phyloP scores from a whole-genome alignment of 2,113 vertebrate genomes.

The Potamarius usumacintae region DNA sequence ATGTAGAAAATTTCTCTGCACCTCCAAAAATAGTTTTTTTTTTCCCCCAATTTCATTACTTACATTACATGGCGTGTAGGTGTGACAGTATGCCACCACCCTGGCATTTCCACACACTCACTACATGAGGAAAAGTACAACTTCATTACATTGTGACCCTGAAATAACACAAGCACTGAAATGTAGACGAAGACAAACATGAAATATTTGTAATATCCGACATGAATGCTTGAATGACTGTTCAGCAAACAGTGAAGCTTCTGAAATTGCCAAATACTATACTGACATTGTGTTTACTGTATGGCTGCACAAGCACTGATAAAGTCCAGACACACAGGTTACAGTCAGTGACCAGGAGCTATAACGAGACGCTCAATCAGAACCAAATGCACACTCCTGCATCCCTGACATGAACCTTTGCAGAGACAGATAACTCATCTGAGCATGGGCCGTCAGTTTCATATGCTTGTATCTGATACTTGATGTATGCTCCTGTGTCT shows the following conservation, averaged over 20 bases:
- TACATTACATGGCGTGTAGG: no score
- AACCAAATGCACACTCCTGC: background rate
- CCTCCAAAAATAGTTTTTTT: background rate
- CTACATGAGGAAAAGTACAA: background rate
- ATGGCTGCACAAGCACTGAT: conserved; percentile 2
- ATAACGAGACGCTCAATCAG: background rate
- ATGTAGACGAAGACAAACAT: background rate
- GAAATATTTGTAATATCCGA: background rate
- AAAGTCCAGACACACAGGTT: background rate
- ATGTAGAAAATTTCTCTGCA: background rate
- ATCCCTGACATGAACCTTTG: background rate
- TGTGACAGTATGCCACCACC: background rate
- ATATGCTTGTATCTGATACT: background rate
- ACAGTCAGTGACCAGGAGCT: conserved; percentile 1
- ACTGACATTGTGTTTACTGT: background rate
- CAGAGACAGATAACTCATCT: background rate
- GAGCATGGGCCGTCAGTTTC: background rate
- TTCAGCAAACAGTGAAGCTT: background rate
- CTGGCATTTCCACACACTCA: background rate
- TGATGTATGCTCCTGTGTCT: background rate
- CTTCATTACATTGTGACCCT: background rate
- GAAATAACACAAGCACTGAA: background rate
- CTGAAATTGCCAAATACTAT: background rate
- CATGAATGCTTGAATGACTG: background rate
- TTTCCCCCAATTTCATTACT: background rate